Evolutionary conservation across 2,888 invertebrate species (phyloP), one percentile per base, ranked within the genome.

Genomic region (Acanthosepion esculentum): DNA sequence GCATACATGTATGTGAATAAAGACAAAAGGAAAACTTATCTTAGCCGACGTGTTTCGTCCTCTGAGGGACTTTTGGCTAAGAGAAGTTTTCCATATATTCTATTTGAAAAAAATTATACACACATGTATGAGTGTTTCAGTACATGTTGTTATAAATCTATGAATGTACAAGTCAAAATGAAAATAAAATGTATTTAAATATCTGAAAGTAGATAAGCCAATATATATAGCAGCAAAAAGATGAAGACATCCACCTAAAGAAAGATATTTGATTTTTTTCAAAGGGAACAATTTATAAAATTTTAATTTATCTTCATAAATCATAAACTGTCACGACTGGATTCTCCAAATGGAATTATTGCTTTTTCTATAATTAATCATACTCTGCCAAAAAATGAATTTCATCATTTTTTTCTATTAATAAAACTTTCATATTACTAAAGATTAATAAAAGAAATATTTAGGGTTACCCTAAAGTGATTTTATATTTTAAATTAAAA

Each of bases 241-340:
- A 78, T n/a, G 78, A 78, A 29, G 78, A 7, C 8, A 29, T 29
- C 12, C n/a, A 78, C n/a, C 78, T n/a, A 78, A n/a, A 78, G n/a
- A 78, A 33, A n/a, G 4, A 78, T n/a, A 78, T n/a, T 33, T 15
- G 6, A 33, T 78, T n/a, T n/a, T 78, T n/a, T 78, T 78, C 33
- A 33, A n/a, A 78, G 78, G 78, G 33, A 78, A 78, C 33, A 15
- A 78, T 78, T 78, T 78, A 12, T n/a, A 78, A 78, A 78, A 78
- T 78, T 33, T 78, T 78, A 78, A 78, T 78, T 78, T 18, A 78
- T 78, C 78, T 78, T 78, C 78, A 78, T 78, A 78, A 78, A 78
- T 78, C 78, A 78, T 78, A 78, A 78, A 3, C 78, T 78, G 78
- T n/a, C 78, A 78, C 3, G 78, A 78, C 5, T n/a, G 10, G n/a